Evolutionary conservation across 1,140 invertebrate genomes (phyloP), one percentile per base, ranked within the genome.

Genomic region (Acromyrmex heyeri): DNA sequence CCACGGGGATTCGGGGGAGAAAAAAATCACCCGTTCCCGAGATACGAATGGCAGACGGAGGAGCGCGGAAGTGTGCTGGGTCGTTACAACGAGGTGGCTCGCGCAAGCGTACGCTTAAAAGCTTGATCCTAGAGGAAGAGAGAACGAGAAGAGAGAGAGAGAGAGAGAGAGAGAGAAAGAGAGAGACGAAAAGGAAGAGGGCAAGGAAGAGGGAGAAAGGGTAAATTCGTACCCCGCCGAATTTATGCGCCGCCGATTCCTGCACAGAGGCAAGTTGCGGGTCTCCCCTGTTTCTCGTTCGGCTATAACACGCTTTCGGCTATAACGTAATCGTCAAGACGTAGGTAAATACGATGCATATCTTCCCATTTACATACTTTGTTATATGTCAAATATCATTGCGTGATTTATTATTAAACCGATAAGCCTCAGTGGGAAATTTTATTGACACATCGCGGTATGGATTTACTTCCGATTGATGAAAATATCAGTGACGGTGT

Each of bases 1-100:
- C 87, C 76, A 89, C 64, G 75, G 88, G 79, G 79, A 83, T 64
- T 83, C 79, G 79, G 55, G 21, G n/a, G 76, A 62, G 59, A 24
- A 67, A 65, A 73, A 86, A 86, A 78, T 81, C 85, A 38, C 34
- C 50, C 76, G 85, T 86, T 79, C 8, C 55, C 38, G 69, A 73
- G 79, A 83, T 83, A 83, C 67, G 79, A 83, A 83, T 75, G 69
- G 79, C 69, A 73, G 69, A 18, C 69, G 79, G 79, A 82, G 67
- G 55, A 57, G 79, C 77, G 79, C 67, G 79, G 38, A 59, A 82
- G 53, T 82, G 55, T 73, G 67, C 67, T 38, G 79, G 67, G 79
- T 86, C 61, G 76, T 86, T 79, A 67, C 57, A 57, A 48, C 62
- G 75, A 55, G 50, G 38, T 57, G 18, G 24, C 34, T 48, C 73